Base-by-base conservation (phyloP, 2,797 vertebrate species). In the Petrocephalus sullivani region DNA sequence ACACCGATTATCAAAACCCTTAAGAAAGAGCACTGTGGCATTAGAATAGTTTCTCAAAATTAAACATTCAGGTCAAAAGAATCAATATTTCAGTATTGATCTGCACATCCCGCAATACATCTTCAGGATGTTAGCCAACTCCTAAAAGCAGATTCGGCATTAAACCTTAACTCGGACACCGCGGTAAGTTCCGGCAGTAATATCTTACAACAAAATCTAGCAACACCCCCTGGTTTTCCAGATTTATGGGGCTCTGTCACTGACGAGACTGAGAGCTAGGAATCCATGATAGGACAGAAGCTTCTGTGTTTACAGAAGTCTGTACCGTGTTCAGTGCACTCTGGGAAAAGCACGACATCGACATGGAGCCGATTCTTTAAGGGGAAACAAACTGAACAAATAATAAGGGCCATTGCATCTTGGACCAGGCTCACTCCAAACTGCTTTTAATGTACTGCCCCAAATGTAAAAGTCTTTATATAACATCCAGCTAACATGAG, bases 241-340 rank as follows among this genome's bases (percentile, higher is more conserved):
- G 37, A 41, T 41, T 41, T 41, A 58, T 84, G 75, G 84, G 41
- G 37, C 33, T 75, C 88, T 88, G 88, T 85, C 78, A 16, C 37
- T 87, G 54, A 58, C 84, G 87, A 82, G 41, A 9, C 60, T 88
- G 85, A 54, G 41, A 85, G 75, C 71, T 19, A 87, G 85, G 60
- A 61, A 51, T 85, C 71, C 87, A 78, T 81, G 87, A 89, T 85
- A 81, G 75, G 75, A 81, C 37, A 49, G 75, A 19, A 49, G 92
- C 91, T 93, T 93, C 92, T 93, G 51, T n/a, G 57, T 83, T 46
- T 75, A 16, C 19, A 82, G 12, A 86, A 51, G 8, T 67, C 88
- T 37, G 51, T 56, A 12, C 46, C 57, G 28, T 16, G 51, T 12
- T 86, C 58, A 7, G 56, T 21, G 46, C 54, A 84, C n/a, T 49